phyloP scores from a whole-genome alignment of 1,140 invertebrate genomes.

The Sesamia nonagrioides region DNA sequence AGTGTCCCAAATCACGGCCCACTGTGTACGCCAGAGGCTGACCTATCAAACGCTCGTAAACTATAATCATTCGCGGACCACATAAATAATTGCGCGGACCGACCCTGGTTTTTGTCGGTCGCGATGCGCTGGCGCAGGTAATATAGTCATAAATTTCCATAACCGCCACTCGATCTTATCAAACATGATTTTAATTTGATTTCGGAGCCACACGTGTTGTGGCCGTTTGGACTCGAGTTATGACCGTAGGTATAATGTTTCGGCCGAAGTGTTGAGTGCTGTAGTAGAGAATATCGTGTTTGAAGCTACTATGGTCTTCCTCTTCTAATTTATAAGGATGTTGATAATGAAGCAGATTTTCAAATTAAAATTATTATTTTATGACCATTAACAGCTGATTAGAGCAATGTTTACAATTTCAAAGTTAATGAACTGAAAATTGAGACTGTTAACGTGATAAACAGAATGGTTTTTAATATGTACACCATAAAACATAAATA shows the following conservation, averaged over 20 bases:
- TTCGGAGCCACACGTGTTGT: conserved; percentile 85
- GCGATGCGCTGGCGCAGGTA: conserved; percentile 83
- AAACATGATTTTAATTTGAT: conserved; percentile 87
- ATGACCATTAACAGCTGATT: background rate
- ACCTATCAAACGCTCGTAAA: conserved; percentile 74
- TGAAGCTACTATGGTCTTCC: background rate
- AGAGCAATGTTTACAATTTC: background rate
- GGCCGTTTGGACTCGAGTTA: conserved; percentile 78
- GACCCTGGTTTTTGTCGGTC: conserved; percentile 79
- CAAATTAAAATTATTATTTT: background rate
- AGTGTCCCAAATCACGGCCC: conserved; percentile 29
- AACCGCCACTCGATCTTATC: conserved; percentile 87
- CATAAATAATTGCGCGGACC: conserved; percentile 84
- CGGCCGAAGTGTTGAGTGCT: conserved; percentile 25
- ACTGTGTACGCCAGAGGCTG: conserved; percentile 68
- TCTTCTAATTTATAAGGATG: background rate
- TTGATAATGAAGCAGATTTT: background rate
- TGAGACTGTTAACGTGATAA: too few relatives aligned
- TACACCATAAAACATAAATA: too few relatives aligned
- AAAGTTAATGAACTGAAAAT: background rate
- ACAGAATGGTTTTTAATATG: too few relatives aligned
- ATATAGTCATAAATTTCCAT: conserved; percentile 88
- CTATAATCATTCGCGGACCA: conserved; percentile 84
- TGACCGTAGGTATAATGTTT: conserved; percentile 74
- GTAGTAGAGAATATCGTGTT: conserved; percentile 1